These are phyloP conservation scores for Apoderus coryli DNA, from an alignment of 2,888 invertebrate genomes.

Conservation along the genomic window DNA sequence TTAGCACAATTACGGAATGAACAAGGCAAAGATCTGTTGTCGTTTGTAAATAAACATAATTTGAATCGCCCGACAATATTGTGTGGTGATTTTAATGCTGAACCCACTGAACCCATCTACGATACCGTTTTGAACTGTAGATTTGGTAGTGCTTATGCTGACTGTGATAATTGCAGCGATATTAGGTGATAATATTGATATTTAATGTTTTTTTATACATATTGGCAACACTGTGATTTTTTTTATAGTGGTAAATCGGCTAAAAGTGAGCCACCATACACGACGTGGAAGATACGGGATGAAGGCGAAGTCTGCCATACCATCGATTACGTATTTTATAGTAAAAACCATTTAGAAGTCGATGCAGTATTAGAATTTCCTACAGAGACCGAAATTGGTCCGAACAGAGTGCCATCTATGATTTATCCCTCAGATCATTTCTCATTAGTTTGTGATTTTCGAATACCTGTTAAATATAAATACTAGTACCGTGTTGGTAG, in stretches of 20 bases:
- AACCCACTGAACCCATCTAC: conserved; percentile 56
- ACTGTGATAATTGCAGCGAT: conserved; percentile 20
- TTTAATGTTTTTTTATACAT: too few species aligned
- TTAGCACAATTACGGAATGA: conserved; percentile 52
- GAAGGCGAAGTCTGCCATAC: conserved; percentile 58
- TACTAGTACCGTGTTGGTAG: too few species aligned
- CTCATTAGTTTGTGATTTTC: conserved; percentile 52
- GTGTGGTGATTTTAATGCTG: conserved; percentile 66
- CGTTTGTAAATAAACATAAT: conserved; percentile 37
- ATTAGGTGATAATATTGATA: conserved; percentile 3
- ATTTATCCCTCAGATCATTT: conserved; percentile 66
- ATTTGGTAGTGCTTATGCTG: conserved; percentile 39
- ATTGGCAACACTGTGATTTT: too few species aligned
- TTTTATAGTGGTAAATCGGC: conserved; percentile 17
- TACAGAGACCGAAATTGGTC: conserved; percentile 48
- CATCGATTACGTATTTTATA: conserved; percentile 60
- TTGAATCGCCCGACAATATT: conserved; percentile 43
- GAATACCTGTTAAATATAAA: too few species aligned
- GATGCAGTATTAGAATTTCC: conserved; percentile 44
- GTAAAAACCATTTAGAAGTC: conserved; percentile 40
- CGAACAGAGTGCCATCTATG: conserved; percentile 48
- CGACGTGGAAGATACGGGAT: conserved; percentile 62
- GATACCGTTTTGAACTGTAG: conserved; percentile 37
- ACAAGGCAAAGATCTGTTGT: conserved; percentile 51
- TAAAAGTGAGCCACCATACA: conserved; percentile 48